phyloP scores from a whole-genome alignment of 2,113 vertebrate genomes.

The Malurus melanocephalus region DNA sequence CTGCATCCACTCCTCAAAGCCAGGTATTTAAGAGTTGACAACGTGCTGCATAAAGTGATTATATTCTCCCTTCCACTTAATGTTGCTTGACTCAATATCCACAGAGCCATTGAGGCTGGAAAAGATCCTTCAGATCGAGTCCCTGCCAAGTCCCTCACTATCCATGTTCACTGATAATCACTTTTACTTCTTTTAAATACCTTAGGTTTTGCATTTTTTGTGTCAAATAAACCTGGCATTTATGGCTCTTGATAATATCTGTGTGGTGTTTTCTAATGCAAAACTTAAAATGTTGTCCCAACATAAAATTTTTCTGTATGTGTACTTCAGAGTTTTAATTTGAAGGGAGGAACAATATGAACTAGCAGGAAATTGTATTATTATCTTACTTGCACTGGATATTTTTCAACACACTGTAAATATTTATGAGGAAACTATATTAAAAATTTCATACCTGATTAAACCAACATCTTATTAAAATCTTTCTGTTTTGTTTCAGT shows the following conservation, averaged over 20 bases:
- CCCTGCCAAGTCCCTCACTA: not conserved
- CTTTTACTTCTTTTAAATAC: not conserved
- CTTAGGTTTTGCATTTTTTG: not conserved
- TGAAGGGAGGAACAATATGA: not conserved
- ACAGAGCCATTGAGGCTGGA: not conserved
- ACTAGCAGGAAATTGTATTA: not conserved
- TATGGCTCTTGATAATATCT: not conserved
- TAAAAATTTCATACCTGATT: not conserved
- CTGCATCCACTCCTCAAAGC: conserved; percentile 85
- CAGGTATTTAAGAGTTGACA: conserved; percentile 75
- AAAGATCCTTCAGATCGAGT: not conserved
- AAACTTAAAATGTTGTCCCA: not conserved
- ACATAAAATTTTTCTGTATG: rapidly evolving
- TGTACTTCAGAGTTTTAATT: not conserved
- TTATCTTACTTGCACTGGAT: not conserved
- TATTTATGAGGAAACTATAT: not conserved
- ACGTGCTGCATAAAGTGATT: not conserved
- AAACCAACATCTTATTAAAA: not conserved
- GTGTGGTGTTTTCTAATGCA: not conserved
- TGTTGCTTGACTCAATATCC: not conserved
- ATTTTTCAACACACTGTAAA: not conserved
- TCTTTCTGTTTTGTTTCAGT: conserved; percentile 66
- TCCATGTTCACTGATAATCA: not conserved
- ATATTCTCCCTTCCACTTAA: rapidly evolving
- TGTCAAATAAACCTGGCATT: not conserved